Percentiles rank a stretch among this genome's conserved stretches.
These are phyloP conservation scores for Mus pahari DNA, from an alignment of 2,113 vertebrate genomes.

Conservation along the genomic window DNA sequence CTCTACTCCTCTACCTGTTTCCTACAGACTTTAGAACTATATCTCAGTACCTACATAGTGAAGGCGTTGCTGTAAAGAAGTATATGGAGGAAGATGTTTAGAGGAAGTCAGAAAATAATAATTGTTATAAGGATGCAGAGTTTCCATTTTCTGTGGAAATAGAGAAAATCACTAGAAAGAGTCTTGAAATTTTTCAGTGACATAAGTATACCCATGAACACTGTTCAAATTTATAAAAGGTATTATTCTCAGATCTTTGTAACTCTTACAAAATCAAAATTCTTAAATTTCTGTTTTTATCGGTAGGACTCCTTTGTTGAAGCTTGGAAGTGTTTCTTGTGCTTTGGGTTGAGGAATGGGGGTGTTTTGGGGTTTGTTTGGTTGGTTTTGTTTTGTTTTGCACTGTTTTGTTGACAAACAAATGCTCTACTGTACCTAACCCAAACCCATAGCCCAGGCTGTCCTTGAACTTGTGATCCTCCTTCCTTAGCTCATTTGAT, in stretches of 20 bases:
- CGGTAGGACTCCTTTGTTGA: slow-evolving; percentile 35
- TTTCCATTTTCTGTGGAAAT: slow-evolving; percentile 35
- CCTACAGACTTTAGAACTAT: slow-evolving; percentile 40
- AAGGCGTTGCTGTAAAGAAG: slow-evolving; percentile 32
- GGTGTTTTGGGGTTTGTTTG: background rate
- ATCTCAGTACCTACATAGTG: slow-evolving; percentile 16
- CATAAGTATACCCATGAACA: slow-evolving; percentile 3
- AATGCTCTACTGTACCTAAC: background rate
- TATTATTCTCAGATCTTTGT: slow-evolving; percentile 1
- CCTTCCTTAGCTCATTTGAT: background rate
- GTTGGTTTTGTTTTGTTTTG: background rate
- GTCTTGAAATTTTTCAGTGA: slow-evolving; percentile 51
- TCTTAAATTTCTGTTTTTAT: slow-evolving; percentile 52
- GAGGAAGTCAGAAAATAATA: background rate
- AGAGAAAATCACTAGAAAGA: background rate
- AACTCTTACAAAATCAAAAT: slow-evolving; percentile 24
- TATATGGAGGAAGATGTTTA: slow-evolving; percentile 42
- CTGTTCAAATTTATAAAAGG: slow-evolving; percentile 25
- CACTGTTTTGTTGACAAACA: background rate
- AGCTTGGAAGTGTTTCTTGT: background rate
- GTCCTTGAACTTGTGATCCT: no score
- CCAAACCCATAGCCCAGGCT: background rate
- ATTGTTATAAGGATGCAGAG: background rate
- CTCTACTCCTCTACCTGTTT: slow-evolving; percentile 21
- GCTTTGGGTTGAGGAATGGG: background rate